Evolutionary conservation across 2,797 vertebrate species (phyloP), one percentile per base, ranked within the genome.

Genomic region (Echiichthys vipera): DNA sequence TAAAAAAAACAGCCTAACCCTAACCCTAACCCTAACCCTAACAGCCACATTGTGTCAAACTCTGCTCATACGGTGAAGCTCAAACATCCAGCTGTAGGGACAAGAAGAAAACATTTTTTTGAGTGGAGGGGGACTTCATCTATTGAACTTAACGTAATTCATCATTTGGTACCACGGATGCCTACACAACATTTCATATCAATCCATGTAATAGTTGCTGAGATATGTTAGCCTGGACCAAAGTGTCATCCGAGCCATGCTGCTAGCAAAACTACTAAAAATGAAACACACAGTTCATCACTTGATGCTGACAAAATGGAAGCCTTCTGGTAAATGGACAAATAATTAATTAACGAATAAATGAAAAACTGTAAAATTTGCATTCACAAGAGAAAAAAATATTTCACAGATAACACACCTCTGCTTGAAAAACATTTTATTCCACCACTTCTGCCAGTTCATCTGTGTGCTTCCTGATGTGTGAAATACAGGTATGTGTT

Each of bases 371-470:
- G n/a, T n/a, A n/a, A n/a, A n/a, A n/a, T n/a, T n/a, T n/a, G n/a
- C n/a, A n/a, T n/a, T n/a, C n/a, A n/a, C n/a, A n/a, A n/a, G n/a
- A n/a, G n/a, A n/a, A n/a, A n/a, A n/a, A n/a, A n/a, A n/a, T n/a
- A n/a, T n/a, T 50, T 34, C 25, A 46, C 18, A 65, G n/a, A 67
- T 51, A 53, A 58, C 37, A 46, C 42, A 54, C 54, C 70, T 29
- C 40, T 65, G 34, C 47, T 69, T 51, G 13, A 66, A 62, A 56
- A 51, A 42, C 25, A 36, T 39, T 50, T 57, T 17, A 65, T 67
- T n/a, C 34, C 25, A 50, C 12, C 14, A 58, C 53, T 37, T 17
- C 18, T n/a, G 0, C 12, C 18, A 29, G 20, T 43, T 36, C 39
- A 32, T 66, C 27, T 12, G 24, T 17, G 37, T 22, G 36, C 22